Conservation (phyloP, 1,140 invertebrate genomes). For the Leptopilina boulardi region DNA sequence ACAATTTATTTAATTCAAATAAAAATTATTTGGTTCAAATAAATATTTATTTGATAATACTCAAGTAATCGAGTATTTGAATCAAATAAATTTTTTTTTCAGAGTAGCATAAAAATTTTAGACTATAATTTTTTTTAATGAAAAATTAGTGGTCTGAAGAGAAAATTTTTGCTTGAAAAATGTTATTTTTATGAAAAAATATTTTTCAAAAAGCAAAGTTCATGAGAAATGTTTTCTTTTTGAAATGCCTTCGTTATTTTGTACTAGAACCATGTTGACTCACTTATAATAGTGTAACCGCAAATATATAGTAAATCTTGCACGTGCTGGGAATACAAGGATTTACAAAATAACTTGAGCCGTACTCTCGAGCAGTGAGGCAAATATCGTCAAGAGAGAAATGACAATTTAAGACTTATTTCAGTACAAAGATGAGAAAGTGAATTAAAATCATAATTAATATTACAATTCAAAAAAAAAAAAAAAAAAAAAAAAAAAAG, state of each 20-base stretch:
- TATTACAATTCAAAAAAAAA: not conserved
- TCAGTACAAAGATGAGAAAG: not conserved
- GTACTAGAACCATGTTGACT: not conserved
- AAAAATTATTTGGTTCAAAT: too few relatives aligned
- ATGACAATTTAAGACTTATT: not conserved
- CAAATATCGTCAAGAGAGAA: not conserved
- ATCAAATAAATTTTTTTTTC: too few relatives aligned
- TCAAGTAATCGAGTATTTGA: too few relatives aligned
- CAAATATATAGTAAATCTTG: not conserved
- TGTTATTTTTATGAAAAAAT: not conserved
- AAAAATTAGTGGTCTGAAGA: too few relatives aligned
- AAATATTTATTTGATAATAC: too few relatives aligned
- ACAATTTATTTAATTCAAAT: too few relatives aligned
- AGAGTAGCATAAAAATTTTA: too few relatives aligned
- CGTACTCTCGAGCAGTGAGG: not conserved
- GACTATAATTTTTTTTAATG: too few relatives aligned
- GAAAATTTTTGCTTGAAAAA: too few relatives aligned
- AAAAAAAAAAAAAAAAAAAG: not conserved
- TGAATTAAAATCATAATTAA: not conserved
- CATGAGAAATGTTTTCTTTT: not conserved
- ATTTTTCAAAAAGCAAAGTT: not conserved
- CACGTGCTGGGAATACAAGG: slow-evolving; percentile 4
- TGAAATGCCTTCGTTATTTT: not conserved
- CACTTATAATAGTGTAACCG: slow-evolving; percentile 3
- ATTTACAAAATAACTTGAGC: slow-evolving; percentile 10